Evolutionary conservation across 1,140 invertebrate genomes (phyloP), one percentile per base, ranked within the genome.

Genomic region (Drosophila auraria): DNA sequence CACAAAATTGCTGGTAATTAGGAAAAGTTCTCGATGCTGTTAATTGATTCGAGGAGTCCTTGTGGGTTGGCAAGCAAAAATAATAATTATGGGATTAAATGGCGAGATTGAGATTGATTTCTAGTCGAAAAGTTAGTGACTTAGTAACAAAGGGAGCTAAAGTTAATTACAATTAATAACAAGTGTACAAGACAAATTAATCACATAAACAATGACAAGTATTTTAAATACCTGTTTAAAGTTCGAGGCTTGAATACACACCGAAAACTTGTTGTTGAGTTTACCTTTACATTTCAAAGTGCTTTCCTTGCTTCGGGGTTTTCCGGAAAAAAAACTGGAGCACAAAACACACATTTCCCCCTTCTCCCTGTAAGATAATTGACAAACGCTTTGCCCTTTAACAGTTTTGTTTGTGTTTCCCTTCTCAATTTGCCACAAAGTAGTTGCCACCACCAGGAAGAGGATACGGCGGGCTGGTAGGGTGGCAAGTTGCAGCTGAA

Each of bases 351-450:
- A 69, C 68, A 56, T 38, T 70, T 68, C 9, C 50, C 15, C 15
- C 62, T 36, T 8, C 68, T 56, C 12, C 30, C 23, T 47, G 17
- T 14, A 17, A 56, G 33, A 61, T 44, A 73, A 73, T 73, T 73
- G 71, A 73, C 70, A 73, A 73, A 61, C 68, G 68, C 36, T 61
- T 44, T 33, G 69, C 30, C 68, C 59, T 45, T 73, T 73, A 61
- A 61, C 54, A 36, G 45, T 27, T 73, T 69, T 73, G 54, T 73
- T 73, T 73, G 68, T 73, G 47, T 73, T 72, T 73, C 38, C 71
- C 69, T 60, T 72, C 69, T 53, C 56, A 53, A 72, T 51, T 60
- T 73, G 68, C 68, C 68, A 73, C 70, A 73, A 72, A 73, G 70
- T 60, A 73, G 70, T 53, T 53, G 68, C 53, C 66, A 27, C 45